Evolutionary conservation across 1,140 invertebrate species (phyloP).

Genomic region (Heliconius hewitsoni): DNA sequence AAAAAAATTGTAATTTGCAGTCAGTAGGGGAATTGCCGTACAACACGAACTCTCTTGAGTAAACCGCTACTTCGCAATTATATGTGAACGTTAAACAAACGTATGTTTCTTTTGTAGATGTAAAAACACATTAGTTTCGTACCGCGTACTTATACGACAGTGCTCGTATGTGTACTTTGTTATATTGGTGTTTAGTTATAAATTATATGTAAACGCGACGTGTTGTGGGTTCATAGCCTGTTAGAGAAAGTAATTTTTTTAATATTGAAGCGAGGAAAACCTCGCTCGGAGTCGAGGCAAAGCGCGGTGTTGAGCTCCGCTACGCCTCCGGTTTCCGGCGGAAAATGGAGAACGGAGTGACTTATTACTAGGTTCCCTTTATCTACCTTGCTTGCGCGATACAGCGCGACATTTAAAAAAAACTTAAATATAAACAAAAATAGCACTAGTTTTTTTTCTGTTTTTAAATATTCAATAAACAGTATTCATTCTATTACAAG

Average conservation of each 20-base stretch:
- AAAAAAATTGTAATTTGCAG: not conserved
- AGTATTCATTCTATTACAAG: no score
- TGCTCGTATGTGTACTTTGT: not conserved
- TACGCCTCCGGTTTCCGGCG: no score
- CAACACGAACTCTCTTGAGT: slow-evolving; percentile 30
- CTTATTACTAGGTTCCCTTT: not conserved
- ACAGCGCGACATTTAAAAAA: no score
- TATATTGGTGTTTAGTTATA: not conserved
- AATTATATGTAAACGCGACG: not conserved
- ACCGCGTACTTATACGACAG: not conserved
- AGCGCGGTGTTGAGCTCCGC: no score
- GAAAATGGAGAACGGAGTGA: not conserved
- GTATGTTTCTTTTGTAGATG: not conserved
- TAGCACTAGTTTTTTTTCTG: no score
- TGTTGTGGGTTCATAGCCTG: no score
- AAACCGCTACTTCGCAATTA: slow-evolving; percentile 26
- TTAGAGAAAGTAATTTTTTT: no score
- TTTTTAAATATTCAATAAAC: no score
- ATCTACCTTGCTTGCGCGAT: no score
- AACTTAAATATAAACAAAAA: no score
- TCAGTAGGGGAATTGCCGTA: slow-evolving; percentile 31
- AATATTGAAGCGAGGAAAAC: no score
- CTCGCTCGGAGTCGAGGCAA: no score
- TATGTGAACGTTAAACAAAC: slow-evolving; percentile 27
- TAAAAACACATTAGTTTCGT: not conserved